Conservation (phyloP, 2,797 vertebrate genomes). For the Betta splendens region DNA sequence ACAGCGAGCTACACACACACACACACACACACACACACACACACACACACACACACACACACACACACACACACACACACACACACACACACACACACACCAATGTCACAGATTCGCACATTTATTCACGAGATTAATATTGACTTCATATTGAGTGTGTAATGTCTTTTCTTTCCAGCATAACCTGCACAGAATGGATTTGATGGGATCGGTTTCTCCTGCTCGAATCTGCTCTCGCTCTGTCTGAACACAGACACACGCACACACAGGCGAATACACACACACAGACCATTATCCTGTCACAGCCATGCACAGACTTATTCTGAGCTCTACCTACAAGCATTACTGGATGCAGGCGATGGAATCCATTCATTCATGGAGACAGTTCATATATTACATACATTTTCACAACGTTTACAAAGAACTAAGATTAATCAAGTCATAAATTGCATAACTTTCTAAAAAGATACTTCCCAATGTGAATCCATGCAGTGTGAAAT, state of each 20-base stretch:
- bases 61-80: conserved; percentile 18
- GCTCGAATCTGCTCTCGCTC: conserved; percentile 34
- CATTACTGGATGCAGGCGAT: no score
- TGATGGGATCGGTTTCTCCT: conserved; percentile 51
- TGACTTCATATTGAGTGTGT: conserved; percentile 46
- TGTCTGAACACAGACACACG: conserved; percentile 10
- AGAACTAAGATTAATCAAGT: no score
- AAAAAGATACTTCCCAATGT: not conserved
- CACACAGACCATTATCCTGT: conserved; percentile 5
- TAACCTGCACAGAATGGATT: conserved; percentile 48
- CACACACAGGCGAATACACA: not conserved
- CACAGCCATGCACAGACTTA: conserved; percentile 5
- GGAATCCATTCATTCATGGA: no score
- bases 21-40: conserved; percentile 1
- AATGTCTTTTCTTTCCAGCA: conserved; percentile 43
- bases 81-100: conserved; percentile 10
- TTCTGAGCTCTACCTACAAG: conserved; percentile 3
- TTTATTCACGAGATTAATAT: conserved; percentile 41
- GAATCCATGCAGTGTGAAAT: not conserved
- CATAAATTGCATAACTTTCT: no score
- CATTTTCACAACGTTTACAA: not conserved
- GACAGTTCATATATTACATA: no score
- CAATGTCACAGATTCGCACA: conserved; percentile 31
- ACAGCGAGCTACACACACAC: conserved; percentile 16
- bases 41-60: no score